A percentile compares a stretch with the other conserved stretches of the same genome.
phyloP scores from a whole-genome alignment of 2,113 vertebrate genomes.

The Scomber scombrus region DNA sequence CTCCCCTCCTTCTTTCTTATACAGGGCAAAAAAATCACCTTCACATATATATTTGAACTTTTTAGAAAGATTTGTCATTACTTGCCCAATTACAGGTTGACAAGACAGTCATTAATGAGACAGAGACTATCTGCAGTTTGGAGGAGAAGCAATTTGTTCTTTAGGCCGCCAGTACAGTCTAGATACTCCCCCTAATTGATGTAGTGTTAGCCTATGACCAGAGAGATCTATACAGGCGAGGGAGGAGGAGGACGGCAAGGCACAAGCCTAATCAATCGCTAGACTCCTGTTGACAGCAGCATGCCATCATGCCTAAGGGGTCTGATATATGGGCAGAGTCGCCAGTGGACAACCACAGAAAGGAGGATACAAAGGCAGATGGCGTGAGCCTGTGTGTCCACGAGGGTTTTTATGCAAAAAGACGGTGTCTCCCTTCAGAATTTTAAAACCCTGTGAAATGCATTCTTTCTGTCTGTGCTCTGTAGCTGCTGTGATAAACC shows the following conservation, averaged over 20 bases:
- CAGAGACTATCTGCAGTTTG: conserved; percentile 63
- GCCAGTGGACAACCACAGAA: conserved; percentile 59
- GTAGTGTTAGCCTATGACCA: conserved; percentile 77
- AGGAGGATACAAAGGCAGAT: conserved; percentile 60
- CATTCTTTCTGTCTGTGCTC: conserved; percentile 75
- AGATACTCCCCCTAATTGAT: conserved; percentile 83
- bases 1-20: neutral
- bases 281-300: conserved; percentile 76
- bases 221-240: conserved; percentile 69
- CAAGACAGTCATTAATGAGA: conserved; percentile 74
- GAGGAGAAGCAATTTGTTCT: conserved; percentile 80
- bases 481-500: conserved; percentile 81
- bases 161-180: conserved; percentile 69
- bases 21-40: neutral
- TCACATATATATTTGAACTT: conserved; percentile 40
- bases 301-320: conserved; percentile 72
- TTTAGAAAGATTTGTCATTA: conserved; percentile 71
- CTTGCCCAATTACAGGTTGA: conserved; percentile 67
- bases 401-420: conserved; percentile 52
- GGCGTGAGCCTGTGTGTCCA: conserved; percentile 13
- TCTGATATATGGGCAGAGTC: conserved; percentile 75
- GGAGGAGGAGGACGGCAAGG: conserved; percentile 62
- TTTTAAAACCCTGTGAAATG: conserved; percentile 77
- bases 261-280: conserved; percentile 80
- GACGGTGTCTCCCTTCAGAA: conserved; percentile 56